A percentile compares a stretch with the other conserved stretches of the same genome.
Evolutionary conservation across 2,113 vertebrate species (phyloP).

Genomic region (Cyprinodon brontotheroides): DNA sequence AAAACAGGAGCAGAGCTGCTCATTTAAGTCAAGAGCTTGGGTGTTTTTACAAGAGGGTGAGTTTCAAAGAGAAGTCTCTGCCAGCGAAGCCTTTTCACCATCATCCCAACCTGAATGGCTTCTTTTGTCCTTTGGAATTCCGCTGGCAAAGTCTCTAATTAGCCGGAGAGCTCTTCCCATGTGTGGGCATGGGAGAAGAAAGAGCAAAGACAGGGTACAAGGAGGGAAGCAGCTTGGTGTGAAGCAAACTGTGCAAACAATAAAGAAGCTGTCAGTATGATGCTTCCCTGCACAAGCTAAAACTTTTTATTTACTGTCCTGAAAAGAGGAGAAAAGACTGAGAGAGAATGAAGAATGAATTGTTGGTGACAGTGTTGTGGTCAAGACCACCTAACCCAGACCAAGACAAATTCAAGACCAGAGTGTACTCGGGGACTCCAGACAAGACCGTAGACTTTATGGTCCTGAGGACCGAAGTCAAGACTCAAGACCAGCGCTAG

Average conservation of each 20-base stretch:
- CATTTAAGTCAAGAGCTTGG: conserved; percentile 15
- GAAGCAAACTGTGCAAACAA: conserved; percentile 21
- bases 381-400: too few relatives aligned
- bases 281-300: conserved; percentile 26
- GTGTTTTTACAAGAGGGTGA: conserved; percentile 22
- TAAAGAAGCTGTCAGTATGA: conserved; percentile 31
- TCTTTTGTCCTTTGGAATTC: conserved; percentile 70
- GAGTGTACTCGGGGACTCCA: too few relatives aligned
- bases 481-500: too few relatives aligned
- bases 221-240: conserved; percentile 28
- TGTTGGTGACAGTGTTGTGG: too few relatives aligned
- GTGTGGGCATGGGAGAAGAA: conserved; percentile 35
- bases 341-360: background rate
- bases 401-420: too few relatives aligned
- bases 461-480: too few relatives aligned
- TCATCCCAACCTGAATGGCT: conserved; percentile 59
- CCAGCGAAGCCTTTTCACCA: conserved; percentile 53
- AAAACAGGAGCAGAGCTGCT: background rate
- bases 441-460: too few relatives aligned
- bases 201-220: background rate
- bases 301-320: conserved; percentile 25
- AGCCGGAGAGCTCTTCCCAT: conserved; percentile 62
- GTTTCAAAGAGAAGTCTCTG: conserved; percentile 58
- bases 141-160: conserved; percentile 68
- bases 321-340: background rate